Conservation (phyloP, 2,888 invertebrate species). For the Noctua pronuba region DNA sequence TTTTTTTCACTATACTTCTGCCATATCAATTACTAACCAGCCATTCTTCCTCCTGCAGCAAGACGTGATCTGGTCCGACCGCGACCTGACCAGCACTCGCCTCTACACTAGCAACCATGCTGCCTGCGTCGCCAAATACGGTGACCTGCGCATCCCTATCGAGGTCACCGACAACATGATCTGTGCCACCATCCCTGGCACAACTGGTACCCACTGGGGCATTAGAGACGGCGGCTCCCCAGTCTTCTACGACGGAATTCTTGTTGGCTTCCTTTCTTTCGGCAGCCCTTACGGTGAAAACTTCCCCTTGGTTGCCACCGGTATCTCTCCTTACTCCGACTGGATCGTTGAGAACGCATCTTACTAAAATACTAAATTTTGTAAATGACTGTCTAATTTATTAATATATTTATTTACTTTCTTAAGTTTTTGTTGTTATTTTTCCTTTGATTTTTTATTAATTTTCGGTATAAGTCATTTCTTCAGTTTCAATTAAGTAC, state of each 20-base stretch:
- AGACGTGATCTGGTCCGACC: constrained; percentile 65
- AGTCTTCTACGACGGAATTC: constrained; percentile 74
- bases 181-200: constrained; percentile 71
- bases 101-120: constrained; percentile 77
- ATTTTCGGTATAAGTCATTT: neutral
- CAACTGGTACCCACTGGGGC: constrained; percentile 68
- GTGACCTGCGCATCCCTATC: constrained; percentile 20
- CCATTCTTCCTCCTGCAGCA: constrained; percentile 58
- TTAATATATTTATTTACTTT: constrained; percentile 18
- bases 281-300: constrained; percentile 33
- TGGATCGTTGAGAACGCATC: constrained; percentile 46
- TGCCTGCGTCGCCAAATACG: constrained; percentile 76
- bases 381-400: constrained; percentile 3
- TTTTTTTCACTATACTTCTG: too few relatives aligned
- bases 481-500: neutral
- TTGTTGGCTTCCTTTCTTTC: constrained; percentile 72
- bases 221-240: constrained; percentile 84
- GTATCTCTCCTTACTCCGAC: constrained; percentile 36
- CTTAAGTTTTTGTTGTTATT: constrained; percentile 3
- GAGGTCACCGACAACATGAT: constrained; percentile 75
- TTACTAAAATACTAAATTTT: constrained; percentile 23
- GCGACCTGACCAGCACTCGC: constrained; percentile 70
- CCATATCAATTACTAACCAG: neutral
- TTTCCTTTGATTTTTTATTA: neutral
- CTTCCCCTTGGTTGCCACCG: constrained; percentile 40